phyloP scores from a whole-genome alignment of 2,797 vertebrate species.

The Ara ararauna region DNA sequence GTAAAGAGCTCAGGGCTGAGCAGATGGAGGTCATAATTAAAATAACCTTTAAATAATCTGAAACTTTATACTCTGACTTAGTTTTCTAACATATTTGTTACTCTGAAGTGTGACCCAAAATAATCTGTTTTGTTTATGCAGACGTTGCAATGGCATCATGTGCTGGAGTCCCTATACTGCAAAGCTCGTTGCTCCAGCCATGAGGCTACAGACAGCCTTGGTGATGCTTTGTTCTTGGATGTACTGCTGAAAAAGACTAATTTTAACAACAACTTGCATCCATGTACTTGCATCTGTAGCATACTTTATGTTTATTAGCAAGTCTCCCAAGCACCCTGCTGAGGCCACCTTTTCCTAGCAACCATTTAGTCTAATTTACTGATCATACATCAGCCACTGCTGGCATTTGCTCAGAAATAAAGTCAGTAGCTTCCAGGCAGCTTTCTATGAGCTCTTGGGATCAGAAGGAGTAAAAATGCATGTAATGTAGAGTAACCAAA shows the following conservation, averaged over 20 bases:
- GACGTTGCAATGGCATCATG: rapidly evolving
- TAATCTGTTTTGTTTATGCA: background rate
- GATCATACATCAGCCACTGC: background rate
- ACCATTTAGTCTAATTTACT: background rate
- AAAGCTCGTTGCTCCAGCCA: background rate
- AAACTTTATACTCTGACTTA: background rate
- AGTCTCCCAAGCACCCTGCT: background rate
- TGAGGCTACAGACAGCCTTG: background rate
- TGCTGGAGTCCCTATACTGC: background rate
- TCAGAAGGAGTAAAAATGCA: background rate
- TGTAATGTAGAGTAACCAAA: background rate
- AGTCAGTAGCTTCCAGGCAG: background rate
- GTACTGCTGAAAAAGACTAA: background rate
- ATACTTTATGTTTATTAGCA: background rate
- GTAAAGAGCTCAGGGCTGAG: background rate
- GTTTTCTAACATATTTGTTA: background rate
- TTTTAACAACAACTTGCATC: background rate
- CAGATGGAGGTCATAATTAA: background rate
- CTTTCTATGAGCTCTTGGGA: background rate
- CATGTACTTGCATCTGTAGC: background rate
- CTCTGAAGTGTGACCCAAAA: background rate
- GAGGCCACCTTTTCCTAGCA: background rate
- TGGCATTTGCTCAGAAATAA: background rate
- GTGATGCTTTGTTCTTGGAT: background rate
- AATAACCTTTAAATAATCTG: background rate